Conservation (phyloP, 1,140 invertebrate genomes). For the Carposina sasakii region DNA sequence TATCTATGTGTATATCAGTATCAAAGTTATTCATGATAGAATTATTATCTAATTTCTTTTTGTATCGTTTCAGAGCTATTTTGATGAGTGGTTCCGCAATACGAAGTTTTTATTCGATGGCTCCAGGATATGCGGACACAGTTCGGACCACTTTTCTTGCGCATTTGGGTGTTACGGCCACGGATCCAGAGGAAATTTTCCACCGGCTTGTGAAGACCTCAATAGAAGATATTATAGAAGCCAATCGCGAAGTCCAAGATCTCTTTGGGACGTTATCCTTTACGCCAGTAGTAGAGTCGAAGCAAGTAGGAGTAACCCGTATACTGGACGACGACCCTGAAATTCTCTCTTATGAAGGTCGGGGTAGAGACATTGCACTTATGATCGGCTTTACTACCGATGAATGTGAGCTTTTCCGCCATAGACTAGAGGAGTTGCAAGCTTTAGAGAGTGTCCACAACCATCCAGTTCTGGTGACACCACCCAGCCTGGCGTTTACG, state of each 20-base stretch:
- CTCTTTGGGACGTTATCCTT: slow-evolving; percentile 39
- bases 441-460: slow-evolving; percentile 32
- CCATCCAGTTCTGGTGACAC: slow-evolving; percentile 29
- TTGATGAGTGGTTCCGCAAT: slow-evolving; percentile 51
- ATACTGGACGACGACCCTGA: slow-evolving; percentile 53
- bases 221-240: slow-evolving; percentile 38
- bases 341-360: slow-evolving; percentile 30
- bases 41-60: not conserved
- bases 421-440: slow-evolving; percentile 39
- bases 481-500: slow-evolving; percentile 31
- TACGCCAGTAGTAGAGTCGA: slow-evolving; percentile 43
- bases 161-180: slow-evolving; percentile 36
- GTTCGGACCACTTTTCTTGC: slow-evolving; percentile 32
- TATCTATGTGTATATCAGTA: not conserved
- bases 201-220: slow-evolving; percentile 36
- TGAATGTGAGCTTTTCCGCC: slow-evolving; percentile 48
- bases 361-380: slow-evolving; percentile 41
- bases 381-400: slow-evolving; percentile 44
- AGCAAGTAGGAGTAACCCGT: slow-evolving; percentile 33
- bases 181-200: slow-evolving; percentile 38
- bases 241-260: slow-evolving; percentile 35
- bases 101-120: slow-evolving; percentile 35
- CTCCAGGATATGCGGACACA: slow-evolving; percentile 37
- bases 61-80: slow-evolving; percentile 49
- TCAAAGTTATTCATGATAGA: not conserved